Evolutionary conservation across 2,113 vertebrate genomes (phyloP).

Genomic region (Rhinopomastus cyanomelas): DNA sequence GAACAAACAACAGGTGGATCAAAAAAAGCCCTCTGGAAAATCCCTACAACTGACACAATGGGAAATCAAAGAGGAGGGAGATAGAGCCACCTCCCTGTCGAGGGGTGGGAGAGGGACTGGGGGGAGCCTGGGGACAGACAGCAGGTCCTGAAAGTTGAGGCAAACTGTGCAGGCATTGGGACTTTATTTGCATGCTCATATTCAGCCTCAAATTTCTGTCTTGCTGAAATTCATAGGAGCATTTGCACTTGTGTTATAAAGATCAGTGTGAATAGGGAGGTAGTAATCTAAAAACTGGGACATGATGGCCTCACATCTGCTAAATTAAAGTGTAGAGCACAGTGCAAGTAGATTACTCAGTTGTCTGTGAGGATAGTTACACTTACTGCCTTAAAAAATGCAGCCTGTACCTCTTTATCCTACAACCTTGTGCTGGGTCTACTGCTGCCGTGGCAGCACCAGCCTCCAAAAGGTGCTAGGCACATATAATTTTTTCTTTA

Average conservation of each 20-base stretch:
- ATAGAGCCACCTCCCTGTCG: neutral
- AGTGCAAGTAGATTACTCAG: neutral
- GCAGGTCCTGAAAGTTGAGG: neutral
- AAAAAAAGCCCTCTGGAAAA: constrained; percentile 52
- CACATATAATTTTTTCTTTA: neutral
- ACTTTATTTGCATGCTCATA: neutral
- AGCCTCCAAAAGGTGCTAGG: neutral
- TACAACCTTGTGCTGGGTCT: neutral
- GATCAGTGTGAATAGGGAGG: constrained; percentile 18
- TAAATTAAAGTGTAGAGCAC: constrained; percentile 28
- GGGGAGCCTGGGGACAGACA: neutral
- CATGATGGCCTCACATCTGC: neutral
- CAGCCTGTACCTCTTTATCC: neutral
- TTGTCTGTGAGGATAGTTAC: neutral
- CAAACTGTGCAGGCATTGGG: neutral
- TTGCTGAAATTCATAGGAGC: neutral
- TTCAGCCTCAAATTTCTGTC: neutral
- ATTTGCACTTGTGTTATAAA: neutral
- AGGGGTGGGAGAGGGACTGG: neutral
- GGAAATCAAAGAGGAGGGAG: neutral
- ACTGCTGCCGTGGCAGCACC: neutral
- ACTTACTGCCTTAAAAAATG: neutral
- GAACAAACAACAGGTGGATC: constrained; percentile 47
- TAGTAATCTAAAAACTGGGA: constrained; percentile 43
- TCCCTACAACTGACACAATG: neutral